phyloP scores from a whole-genome alignment of 2,113 vertebrate genomes.

The Felis chaus region DNA sequence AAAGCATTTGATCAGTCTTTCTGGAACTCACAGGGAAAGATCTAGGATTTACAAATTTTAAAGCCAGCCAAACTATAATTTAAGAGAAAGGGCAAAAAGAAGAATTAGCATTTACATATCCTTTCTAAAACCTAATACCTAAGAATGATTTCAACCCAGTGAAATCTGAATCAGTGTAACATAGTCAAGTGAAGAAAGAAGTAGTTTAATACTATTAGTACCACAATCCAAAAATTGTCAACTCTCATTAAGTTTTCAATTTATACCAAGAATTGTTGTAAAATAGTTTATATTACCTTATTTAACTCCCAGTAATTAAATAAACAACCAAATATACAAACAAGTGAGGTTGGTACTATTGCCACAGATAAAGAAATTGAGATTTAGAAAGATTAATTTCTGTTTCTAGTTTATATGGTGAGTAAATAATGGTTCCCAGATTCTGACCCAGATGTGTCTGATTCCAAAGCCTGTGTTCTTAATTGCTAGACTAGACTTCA shows the following conservation, averaged over 20 bases:
- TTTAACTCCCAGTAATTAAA: not conserved
- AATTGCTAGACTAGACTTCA: not conserved
- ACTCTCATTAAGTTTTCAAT: not conserved
- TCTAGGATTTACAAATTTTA: not conserved
- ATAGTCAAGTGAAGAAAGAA: not conserved
- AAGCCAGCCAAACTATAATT: not conserved
- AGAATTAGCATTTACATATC: not conserved
- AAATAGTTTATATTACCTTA: not conserved
- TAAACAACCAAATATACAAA: not conserved
- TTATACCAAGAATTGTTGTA: not conserved
- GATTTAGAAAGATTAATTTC: not conserved
- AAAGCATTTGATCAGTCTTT: not conserved
- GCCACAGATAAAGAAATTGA: not conserved
- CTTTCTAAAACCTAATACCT: not conserved
- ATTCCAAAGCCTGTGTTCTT: not conserved
- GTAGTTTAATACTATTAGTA: not conserved
- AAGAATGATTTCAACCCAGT: not conserved
- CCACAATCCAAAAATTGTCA: not conserved
- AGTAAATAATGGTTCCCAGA: not conserved
- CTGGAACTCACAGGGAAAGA: not conserved
- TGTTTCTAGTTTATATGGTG: not conserved
- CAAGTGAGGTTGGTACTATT: not conserved
- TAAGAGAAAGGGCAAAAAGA: not conserved
- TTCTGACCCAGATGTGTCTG: not conserved
- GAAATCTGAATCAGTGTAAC: not conserved